Evolutionary conservation across 2,888 invertebrate genomes (phyloP).

Genomic region (Epistrophella euchroma): DNA sequence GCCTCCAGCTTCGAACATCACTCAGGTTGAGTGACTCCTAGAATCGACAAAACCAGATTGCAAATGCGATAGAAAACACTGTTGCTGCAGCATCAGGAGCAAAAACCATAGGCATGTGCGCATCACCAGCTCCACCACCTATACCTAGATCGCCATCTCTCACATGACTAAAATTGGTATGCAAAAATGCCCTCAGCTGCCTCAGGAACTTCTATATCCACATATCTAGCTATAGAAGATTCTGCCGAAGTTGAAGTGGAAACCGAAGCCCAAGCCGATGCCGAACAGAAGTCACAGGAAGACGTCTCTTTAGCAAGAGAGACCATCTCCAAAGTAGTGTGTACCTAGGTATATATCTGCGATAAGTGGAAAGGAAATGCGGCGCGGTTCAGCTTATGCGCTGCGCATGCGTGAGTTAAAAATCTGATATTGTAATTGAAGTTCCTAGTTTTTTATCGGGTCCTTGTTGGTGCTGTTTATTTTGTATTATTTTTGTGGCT

Average conservation of each 20-base stretch:
- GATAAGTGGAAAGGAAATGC: slow-evolving; percentile 70
- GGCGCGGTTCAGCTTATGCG: slow-evolving; percentile 18
- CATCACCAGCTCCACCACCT: slow-evolving; percentile 14
- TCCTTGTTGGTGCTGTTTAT: not conserved
- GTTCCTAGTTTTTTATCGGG: slow-evolving; percentile 69
- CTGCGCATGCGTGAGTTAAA: slow-evolving; percentile 77
- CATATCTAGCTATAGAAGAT: slow-evolving; percentile 7
- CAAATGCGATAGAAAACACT: slow-evolving; percentile 33
- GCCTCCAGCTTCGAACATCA: slow-evolving; percentile 56
- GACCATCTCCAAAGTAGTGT: not conserved
- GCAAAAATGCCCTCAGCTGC: slow-evolving; percentile 68
- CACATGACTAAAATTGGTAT: slow-evolving; percentile 75
- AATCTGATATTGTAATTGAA: slow-evolving; percentile 78
- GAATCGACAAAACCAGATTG: slow-evolving; percentile 65
- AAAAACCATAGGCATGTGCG: slow-evolving; percentile 58
- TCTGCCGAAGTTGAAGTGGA: slow-evolving; percentile 5
- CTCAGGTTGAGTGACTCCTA: slow-evolving; percentile 73
- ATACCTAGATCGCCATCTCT: slow-evolving; percentile 66
- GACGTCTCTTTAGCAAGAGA: slow-evolving; percentile 33
- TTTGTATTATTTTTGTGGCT: not conserved
- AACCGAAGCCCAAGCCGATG: slow-evolving; percentile 9
- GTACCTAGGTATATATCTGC: not conserved
- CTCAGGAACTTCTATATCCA: not conserved
- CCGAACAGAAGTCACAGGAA: slow-evolving; percentile 64
- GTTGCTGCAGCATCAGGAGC: not conserved